These are phyloP conservation scores for Diploscapter pachys DNA, from an alignment of 1,140 invertebrate species.

Conservation along the genomic window DNA sequence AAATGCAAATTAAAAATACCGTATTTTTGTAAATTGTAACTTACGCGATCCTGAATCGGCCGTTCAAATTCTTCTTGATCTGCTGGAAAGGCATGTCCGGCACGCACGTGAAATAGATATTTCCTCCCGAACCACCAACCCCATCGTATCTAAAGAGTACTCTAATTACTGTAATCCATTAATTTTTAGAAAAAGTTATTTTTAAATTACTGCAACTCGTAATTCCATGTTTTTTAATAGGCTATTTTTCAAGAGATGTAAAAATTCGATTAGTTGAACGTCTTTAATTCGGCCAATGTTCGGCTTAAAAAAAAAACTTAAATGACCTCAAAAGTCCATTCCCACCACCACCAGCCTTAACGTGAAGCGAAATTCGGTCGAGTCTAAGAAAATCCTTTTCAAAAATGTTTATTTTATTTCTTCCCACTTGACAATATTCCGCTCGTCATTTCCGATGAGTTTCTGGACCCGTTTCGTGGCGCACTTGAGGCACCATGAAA, in stretches of 20 bases:
- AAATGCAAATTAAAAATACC: slow-evolving; percentile 26
- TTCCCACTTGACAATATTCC: neutral
- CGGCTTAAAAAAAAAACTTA: neutral
- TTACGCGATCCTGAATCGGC: neutral
- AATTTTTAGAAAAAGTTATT: too few relatives aligned
- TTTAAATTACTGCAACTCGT: too few relatives aligned
- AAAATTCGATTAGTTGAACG: too few relatives aligned
- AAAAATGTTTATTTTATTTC: too few relatives aligned
- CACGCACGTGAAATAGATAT: slow-evolving; percentile 41
- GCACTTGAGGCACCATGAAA: neutral
- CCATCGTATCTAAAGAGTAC: slow-evolving; percentile 41
- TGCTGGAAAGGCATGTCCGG: slow-evolving; percentile 41
- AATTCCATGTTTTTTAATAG: too few relatives aligned
- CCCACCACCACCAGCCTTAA: slow-evolving; percentile 1
- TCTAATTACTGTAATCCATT: too few relatives aligned
- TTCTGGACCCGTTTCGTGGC: slow-evolving; percentile 9
- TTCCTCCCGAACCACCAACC: slow-evolving; percentile 50
- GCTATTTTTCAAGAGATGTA: too few relatives aligned
- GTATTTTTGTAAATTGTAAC: too few relatives aligned
- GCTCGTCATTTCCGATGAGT: slow-evolving; percentile 9
- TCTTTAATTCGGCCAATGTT: neutral
- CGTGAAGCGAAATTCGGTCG: slow-evolving; percentile 5
- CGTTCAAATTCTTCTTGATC: slow-evolving; percentile 39
- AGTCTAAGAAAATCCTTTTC: neutral
- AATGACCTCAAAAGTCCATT: slow-evolving; percentile 13